These are phyloP conservation scores for Numenius phaeopus DNA, from an alignment of 2,797 vertebrate genomes.

Conservation along the genomic window DNA sequence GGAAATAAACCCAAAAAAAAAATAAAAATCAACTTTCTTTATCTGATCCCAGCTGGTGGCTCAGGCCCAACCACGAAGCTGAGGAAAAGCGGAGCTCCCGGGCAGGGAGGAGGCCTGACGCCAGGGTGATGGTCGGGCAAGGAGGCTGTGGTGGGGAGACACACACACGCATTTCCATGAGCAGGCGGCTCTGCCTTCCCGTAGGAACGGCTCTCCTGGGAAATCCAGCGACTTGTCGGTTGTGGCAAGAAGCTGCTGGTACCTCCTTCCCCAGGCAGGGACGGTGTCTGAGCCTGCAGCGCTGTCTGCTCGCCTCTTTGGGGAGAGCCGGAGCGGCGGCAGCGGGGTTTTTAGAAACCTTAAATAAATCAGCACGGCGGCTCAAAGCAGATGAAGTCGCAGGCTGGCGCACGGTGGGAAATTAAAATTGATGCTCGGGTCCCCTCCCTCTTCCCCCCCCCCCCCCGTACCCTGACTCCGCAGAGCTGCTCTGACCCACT, in stretches of 20 bases:
- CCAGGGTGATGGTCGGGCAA: neutral
- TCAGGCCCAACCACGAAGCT: accelerated
- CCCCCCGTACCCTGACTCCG: neutral
- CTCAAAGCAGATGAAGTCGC: accelerated
- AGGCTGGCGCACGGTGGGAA: neutral
- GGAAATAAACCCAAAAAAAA: too few relatives aligned
- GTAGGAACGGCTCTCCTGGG: accelerated
- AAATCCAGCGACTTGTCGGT: accelerated
- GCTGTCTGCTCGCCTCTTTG: accelerated
- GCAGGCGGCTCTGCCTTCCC: neutral
- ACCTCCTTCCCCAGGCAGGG: neutral
- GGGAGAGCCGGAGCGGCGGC: neutral
- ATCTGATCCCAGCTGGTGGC: neutral
- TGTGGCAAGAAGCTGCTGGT: neutral
- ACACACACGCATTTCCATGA: neutral
- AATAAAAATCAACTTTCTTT: neutral
- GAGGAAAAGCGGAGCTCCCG: neutral
- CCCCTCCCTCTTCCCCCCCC: neutral
- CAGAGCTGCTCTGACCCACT: neutral
- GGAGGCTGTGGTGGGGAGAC: accelerated
- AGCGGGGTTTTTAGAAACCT: neutral
- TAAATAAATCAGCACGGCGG: neutral
- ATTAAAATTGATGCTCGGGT: neutral
- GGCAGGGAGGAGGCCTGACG: neutral
- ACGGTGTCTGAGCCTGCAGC: neutral